phyloP scores from a whole-genome alignment of 2,797 vertebrate species.

The Alfaro cultratus region DNA sequence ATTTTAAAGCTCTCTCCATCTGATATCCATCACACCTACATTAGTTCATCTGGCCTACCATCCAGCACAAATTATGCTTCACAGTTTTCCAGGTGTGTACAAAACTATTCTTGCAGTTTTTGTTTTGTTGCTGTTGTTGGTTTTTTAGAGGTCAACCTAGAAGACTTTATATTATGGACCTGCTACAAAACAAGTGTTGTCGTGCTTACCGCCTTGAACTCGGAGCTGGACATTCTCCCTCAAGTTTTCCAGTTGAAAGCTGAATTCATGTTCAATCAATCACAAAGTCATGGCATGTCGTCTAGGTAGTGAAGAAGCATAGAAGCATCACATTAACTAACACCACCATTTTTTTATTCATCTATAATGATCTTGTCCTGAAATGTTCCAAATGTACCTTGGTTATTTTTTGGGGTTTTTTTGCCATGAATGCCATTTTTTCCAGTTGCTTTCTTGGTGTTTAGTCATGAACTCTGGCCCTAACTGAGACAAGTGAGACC shows the following conservation, averaged over 20 bases:
- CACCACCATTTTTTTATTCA: neutral
- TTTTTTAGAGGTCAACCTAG: neutral
- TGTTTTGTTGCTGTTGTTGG: neutral
- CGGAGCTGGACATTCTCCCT: neutral
- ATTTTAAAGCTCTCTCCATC: neutral
- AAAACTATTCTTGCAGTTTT: neutral
- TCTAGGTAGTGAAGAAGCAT: neutral
- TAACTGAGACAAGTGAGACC: neutral
- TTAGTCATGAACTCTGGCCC: neutral
- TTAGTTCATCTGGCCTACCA: neutral
- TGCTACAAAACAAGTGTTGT: neutral
- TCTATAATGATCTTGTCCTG: neutral
- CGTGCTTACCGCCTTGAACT: neutral
- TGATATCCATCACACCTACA: neutral
- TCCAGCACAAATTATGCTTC: neutral
- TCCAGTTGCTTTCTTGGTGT: neutral
- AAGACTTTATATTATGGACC: neutral
- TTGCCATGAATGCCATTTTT: neutral
- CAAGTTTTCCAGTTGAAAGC: neutral
- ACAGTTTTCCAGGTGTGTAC: neutral
- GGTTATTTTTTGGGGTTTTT: too few relatives aligned
- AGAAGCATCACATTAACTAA: neutral
- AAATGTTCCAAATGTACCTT: neutral
- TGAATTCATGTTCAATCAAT: neutral
- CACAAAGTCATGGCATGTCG: neutral